Conservation (phyloP, 1,140 invertebrate genomes). For the Lordiphosa collinella region DNA sequence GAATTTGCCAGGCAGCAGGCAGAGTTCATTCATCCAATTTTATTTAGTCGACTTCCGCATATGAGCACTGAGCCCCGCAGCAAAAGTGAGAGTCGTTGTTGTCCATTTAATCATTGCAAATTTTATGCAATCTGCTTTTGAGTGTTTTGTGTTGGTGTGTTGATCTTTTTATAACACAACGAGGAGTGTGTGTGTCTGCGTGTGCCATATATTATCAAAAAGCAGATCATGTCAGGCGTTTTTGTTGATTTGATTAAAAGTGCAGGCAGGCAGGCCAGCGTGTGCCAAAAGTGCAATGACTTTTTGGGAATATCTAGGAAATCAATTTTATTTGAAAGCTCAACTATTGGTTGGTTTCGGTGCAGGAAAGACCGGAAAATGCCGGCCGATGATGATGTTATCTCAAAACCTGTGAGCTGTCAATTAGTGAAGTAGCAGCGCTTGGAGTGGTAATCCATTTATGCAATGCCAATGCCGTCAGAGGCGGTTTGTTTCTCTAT, state of each 20-base stretch:
- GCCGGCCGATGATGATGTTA: not conserved
- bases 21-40: slow-evolving; percentile 71
- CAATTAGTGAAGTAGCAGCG: slow-evolving; percentile 31
- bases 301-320: slow-evolving; percentile 2
- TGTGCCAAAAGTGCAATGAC: slow-evolving; percentile 67
- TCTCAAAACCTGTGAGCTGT: slow-evolving; percentile 27
- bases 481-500: slow-evolving; percentile 22
- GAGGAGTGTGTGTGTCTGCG: slow-evolving; percentile 9
- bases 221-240: slow-evolving; percentile 39
- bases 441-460: slow-evolving; percentile 10
- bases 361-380: slow-evolving; percentile 22
- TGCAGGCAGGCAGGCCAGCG: slow-evolving; percentile 4
- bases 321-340: not conserved
- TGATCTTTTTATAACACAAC: slow-evolving; percentile 56
- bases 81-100: slow-evolving; percentile 59
- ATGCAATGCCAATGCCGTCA: slow-evolving; percentile 14
- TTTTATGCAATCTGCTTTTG: slow-evolving; percentile 70
- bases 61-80: slow-evolving; percentile 20
- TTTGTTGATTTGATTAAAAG: slow-evolving; percentile 39
- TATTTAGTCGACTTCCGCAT: slow-evolving; percentile 53
- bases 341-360: too few relatives aligned
- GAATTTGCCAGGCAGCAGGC: slow-evolving; percentile 16
- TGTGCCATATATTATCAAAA: slow-evolving; percentile 62
- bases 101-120: slow-evolving; percentile 73
- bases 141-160: slow-evolving; percentile 30